Evolutionary conservation across 2,113 vertebrate genomes (phyloP).

Genomic region (Oriolus oriolus): DNA sequence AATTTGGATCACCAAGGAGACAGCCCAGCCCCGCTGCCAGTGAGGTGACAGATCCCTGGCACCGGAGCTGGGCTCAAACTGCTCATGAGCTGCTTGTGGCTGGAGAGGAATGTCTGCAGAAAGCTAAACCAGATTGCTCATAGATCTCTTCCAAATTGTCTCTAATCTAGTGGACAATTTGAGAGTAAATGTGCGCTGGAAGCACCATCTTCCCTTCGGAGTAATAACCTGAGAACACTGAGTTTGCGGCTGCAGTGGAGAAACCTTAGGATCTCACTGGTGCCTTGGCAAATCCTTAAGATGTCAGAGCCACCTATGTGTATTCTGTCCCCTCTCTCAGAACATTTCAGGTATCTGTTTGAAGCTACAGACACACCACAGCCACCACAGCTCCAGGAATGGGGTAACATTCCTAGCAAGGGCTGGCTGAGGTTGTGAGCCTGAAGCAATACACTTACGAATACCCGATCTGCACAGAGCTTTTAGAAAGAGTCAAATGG

Average conservation of each 20-base stretch:
- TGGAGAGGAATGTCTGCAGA: conserved; percentile 34
- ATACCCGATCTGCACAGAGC: background rate
- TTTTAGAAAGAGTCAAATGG: background rate
- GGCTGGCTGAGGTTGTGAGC: background rate
- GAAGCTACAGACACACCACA: background rate
- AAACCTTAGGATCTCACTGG: background rate
- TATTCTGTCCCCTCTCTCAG: background rate
- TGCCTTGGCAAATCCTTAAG: background rate
- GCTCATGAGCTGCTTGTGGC: conserved; percentile 30
- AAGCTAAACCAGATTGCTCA: conserved; percentile 29
- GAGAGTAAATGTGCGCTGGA: background rate
- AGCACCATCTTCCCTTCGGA: background rate
- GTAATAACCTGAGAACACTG: background rate
- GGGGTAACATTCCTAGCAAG: fast-evolving
- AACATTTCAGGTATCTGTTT: background rate
- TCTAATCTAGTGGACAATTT: background rate
- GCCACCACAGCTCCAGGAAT: background rate
- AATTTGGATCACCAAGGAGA: background rate
- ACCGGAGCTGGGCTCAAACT: background rate
- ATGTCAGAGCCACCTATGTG: background rate
- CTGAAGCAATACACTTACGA: background rate
- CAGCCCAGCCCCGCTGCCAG: background rate
- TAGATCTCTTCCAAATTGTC: conserved; percentile 14
- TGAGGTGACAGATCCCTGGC: conserved; percentile 58
- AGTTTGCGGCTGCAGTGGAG: background rate